A percentile compares a stretch with the other conserved stretches of the same genome.
Evolutionary conservation across 1,140 invertebrate genomes (phyloP).

Genomic region (Pogonomyrmex barbatus): DNA sequence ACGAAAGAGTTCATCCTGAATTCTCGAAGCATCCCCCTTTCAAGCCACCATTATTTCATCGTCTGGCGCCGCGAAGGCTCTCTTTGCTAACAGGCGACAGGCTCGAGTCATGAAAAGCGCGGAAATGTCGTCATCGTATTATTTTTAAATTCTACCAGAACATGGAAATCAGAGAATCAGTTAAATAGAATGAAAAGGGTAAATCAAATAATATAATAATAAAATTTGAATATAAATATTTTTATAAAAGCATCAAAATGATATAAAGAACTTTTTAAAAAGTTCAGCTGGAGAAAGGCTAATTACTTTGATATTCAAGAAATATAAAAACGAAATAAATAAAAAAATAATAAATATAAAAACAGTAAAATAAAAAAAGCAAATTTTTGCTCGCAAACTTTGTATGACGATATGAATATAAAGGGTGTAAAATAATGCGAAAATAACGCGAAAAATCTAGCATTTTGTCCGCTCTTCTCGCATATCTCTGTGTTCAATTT

Average conservation of each 20-base stretch:
- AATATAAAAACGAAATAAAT: no score
- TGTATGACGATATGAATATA: no score
- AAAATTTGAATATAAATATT: no score
- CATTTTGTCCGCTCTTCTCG: neutral
- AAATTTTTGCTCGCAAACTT: no score
- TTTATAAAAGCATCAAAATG: neutral
- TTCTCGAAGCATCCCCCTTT: constrained; percentile 19
- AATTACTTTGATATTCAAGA: neutral
- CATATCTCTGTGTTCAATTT: constrained; percentile 29
- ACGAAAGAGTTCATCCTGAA: neutral
- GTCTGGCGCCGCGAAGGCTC: constrained; percentile 42
- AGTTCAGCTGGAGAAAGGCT: neutral
- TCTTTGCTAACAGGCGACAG: neutral
- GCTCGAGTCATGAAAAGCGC: neutral
- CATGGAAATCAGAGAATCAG: neutral
- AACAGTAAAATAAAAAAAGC: no score
- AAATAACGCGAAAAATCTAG: no score
- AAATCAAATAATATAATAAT: neutral
- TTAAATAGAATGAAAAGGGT: neutral
- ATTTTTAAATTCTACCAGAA: neutral
- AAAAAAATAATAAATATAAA: no score
- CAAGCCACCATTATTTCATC: constrained; percentile 42
- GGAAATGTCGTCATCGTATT: neutral
- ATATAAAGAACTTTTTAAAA: neutral
- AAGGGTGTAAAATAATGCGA: no score